Evolutionary conservation across 1,140 invertebrate genomes (phyloP), one percentile per base, ranked within the genome.

Genomic region (Thaumetopoea pityocampa): DNA sequence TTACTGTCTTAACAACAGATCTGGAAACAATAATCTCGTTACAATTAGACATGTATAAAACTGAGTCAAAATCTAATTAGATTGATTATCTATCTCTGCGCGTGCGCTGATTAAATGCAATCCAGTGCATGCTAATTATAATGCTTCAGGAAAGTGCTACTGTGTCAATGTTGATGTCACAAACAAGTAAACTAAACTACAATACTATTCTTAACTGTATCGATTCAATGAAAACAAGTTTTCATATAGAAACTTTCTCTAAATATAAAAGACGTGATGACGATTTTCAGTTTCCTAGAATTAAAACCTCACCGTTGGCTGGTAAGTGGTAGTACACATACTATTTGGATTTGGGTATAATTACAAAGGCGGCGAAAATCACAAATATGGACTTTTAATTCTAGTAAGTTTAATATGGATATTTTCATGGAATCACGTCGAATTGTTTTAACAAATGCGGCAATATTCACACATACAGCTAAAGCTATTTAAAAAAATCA

Each of bases 81-180:
- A 60, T 54, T 47, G 46, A 59, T 65, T 32, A 32, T 40, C 7
- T 20, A 38, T 32, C 29, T 33, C 19, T 42, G 40, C 49, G 28
- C 43, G 5, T 51, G 49, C 41, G 44, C 22, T 24, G 44, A 51
- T 41, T 14, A 30, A 22, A 43, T 20, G 8, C 41, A 35, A 40
- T 51, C 28, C 29, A 34, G 23, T 15, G 7, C n/a, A 30, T 5
- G 29, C 45, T 60, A 61, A 56, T 61, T 57, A 44, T 60, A 51
- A 26, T 28, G n/a, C 5, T 30, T 4, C 22, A 26, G 41, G 58
- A 53, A 69, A 64, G 63, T 61, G 54, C 48, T 36, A 66, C 34
- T 69, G 46, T 66, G 66, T 66, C 62, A 69, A 69, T 69, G 59
- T 68, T 64, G 54, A 41, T 55, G 53, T 57, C 55, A 50, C 38